phyloP scores from a whole-genome alignment of 2,797 vertebrate species.

The Clarias pachynema region DNA sequence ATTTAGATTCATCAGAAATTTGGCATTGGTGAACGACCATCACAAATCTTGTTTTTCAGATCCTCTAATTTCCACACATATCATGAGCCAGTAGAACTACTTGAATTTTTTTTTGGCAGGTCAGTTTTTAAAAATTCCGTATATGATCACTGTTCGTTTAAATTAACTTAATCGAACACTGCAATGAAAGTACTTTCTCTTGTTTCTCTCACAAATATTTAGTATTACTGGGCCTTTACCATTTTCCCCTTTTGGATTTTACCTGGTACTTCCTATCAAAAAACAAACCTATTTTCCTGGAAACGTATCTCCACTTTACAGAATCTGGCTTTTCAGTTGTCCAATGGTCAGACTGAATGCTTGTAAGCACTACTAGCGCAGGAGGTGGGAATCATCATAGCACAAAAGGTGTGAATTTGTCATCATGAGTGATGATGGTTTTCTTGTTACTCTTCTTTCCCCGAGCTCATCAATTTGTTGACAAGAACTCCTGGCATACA shows the following conservation, averaged over 20 bases:
- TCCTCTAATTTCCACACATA: too few species aligned
- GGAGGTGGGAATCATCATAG: constrained; percentile 17
- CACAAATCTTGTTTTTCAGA: too few species aligned
- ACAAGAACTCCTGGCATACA: background rate
- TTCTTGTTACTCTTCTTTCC: background rate
- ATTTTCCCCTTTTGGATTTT: background rate
- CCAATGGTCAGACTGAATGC: background rate
- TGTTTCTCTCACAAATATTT: background rate
- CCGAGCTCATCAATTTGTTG: background rate
- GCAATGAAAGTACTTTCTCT: background rate
- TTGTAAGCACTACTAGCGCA: background rate
- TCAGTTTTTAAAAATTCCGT: too few species aligned
- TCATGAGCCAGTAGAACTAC: too few species aligned
- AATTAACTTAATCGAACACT: background rate
- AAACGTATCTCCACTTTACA: background rate
- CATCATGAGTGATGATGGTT: constrained; percentile 9
- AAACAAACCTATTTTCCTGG: background rate
- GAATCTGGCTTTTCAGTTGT: background rate
- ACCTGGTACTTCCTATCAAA: background rate
- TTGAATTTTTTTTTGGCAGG: too few species aligned
- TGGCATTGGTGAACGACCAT: too few species aligned
- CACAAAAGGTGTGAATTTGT: constrained; percentile 24
- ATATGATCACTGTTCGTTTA: too few species aligned
- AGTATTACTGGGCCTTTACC: background rate
- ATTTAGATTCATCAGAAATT: too few species aligned